phyloP scores from a whole-genome alignment of 2,797 vertebrate species.

The Pelobates cultripes region DNA sequence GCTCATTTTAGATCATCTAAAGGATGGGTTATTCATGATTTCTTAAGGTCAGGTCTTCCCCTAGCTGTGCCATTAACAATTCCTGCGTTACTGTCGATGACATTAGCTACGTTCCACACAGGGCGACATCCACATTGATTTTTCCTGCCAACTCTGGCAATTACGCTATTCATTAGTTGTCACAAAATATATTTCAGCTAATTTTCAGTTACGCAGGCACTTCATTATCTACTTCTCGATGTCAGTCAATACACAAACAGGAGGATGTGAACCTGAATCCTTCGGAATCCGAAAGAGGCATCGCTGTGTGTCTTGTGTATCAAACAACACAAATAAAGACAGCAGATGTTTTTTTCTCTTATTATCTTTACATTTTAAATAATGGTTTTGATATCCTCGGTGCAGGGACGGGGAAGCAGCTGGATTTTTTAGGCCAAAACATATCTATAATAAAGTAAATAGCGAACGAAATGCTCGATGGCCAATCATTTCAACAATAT shows the following conservation, averaged over 20 bases:
- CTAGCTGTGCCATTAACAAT: slow-evolving; percentile 1
- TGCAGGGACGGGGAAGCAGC: no score
- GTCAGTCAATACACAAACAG: slow-evolving; percentile 35
- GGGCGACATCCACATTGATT: slow-evolving; percentile 44
- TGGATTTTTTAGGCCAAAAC: no score
- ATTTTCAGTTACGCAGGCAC: slow-evolving; percentile 40
- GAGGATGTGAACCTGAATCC: slow-evolving; percentile 22
- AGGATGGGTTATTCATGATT: neutral
- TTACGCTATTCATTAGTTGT: slow-evolving; percentile 53
- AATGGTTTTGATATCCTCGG: no score
- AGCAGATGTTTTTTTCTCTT: no score
- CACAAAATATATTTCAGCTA: slow-evolving; percentile 50
- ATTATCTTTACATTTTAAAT: no score
- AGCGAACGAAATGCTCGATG: no score
- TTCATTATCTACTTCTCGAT: slow-evolving; percentile 34
- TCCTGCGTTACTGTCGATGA: neutral
- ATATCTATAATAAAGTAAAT: no score
- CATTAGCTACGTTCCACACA: slow-evolving; percentile 33
- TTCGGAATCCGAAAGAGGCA: neutral
- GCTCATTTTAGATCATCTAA: neutral
- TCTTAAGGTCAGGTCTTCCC: neutral
- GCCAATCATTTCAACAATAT: no score
- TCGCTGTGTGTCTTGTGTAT: neutral
- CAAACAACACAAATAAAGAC: neutral
- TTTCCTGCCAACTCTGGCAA: slow-evolving; percentile 28